phyloP scores from a whole-genome alignment of 2,113 vertebrate species.

The Charadrius vociferus region DNA sequence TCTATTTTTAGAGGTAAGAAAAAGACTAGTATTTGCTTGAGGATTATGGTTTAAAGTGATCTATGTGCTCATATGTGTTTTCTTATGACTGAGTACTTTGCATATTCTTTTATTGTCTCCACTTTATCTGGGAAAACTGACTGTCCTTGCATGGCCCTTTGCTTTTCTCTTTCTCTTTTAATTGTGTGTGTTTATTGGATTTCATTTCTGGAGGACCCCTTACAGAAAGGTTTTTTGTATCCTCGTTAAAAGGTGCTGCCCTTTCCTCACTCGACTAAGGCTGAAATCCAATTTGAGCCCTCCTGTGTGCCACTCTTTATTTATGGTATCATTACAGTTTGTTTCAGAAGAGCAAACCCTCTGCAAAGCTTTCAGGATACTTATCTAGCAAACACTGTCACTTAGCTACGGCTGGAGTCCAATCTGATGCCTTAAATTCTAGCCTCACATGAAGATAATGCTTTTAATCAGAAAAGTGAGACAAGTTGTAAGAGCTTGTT shows the following conservation, averaged over 20 bases:
- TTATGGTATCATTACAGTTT: constrained; percentile 29
- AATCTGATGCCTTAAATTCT: constrained; percentile 40
- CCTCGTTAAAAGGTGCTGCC: not conserved
- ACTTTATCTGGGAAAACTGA: not conserved
- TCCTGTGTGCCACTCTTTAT: constrained; percentile 1
- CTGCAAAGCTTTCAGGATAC: constrained; percentile 7
- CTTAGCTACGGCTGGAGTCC: constrained; percentile 8
- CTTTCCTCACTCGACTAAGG: not conserved
- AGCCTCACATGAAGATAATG: constrained; percentile 37
- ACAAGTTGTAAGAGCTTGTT: constrained; percentile 15
- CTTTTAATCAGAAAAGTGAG: constrained; percentile 49
- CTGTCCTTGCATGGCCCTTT: not conserved
- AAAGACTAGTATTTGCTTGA: not conserved
- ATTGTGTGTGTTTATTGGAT: not conserved
- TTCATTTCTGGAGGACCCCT: constrained; percentile 1
- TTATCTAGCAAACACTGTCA: constrained; percentile 4
- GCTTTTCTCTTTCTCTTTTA: not conserved
- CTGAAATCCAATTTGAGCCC: constrained; percentile 26
- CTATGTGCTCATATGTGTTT: not conserved
- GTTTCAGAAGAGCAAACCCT: constrained; percentile 19
- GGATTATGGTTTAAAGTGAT: not conserved
- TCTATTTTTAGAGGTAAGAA: constrained; percentile 27
- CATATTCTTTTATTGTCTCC: not conserved
- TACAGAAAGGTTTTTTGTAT: not conserved
- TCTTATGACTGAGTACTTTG: not conserved